phyloP scores from a whole-genome alignment of 2,113 vertebrate species.

The Saguinus imperator region DNA sequence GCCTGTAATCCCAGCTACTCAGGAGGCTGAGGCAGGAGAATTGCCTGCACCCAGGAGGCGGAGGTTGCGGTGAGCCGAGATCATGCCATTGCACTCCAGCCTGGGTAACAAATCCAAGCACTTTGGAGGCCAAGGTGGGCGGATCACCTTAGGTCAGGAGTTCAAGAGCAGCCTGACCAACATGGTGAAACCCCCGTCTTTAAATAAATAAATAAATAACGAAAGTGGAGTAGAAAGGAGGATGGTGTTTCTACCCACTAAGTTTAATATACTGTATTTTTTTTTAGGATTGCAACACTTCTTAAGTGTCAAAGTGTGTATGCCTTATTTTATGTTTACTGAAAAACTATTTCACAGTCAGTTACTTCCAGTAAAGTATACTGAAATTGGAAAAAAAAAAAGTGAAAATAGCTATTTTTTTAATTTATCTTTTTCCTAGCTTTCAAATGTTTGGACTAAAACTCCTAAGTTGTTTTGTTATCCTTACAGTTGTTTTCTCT shows the following conservation, averaged over 20 bases:
- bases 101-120: too few relatives aligned
- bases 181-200: too few relatives aligned
- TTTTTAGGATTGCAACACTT: neutral
- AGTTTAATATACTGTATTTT: neutral
- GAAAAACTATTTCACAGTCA: constrained; percentile 27
- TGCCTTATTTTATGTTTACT: neutral
- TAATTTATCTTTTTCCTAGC: neutral
- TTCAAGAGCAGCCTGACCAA: too few relatives aligned
- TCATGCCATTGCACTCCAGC: too few relatives aligned
- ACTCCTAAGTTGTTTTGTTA: neutral
- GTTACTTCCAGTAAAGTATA: neutral
- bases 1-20: too few relatives aligned
- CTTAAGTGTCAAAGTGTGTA: neutral
- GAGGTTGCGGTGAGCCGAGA: too few relatives aligned
- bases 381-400: neutral
- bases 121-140: too few relatives aligned
- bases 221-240: neutral
- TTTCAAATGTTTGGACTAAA: neutral
- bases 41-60: too few relatives aligned
- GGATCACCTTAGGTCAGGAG: too few relatives aligned
- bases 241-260: neutral
- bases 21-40: too few relatives aligned
- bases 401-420: neutral
- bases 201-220: neutral
- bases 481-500: neutral